Conservation (phyloP, 2,888 invertebrate species). For the Drosophila lacicola region DNA sequence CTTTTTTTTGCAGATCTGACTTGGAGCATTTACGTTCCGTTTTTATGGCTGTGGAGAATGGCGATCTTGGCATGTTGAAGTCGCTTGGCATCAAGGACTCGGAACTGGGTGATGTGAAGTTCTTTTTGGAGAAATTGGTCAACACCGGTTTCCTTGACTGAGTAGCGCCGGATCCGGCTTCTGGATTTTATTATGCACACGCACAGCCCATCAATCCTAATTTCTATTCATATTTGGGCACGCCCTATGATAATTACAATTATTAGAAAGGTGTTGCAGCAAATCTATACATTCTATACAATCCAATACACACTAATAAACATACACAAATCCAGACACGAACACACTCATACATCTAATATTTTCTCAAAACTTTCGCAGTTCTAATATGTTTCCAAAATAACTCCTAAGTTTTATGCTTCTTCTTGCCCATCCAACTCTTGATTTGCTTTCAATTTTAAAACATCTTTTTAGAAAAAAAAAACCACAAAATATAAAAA, state of each 20-base stretch:
- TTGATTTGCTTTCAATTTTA: conserved; percentile 20
- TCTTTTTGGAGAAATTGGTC: conserved; percentile 97
- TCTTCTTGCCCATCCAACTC: conserved; percentile 7
- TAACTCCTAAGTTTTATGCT: conserved; percentile 24
- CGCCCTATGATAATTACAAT: conserved; percentile 86
- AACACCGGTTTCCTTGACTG: conserved; percentile 98
- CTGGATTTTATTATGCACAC: conserved; percentile 89
- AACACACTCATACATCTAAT: conserved; percentile 31
- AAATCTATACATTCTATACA: conserved; percentile 18
- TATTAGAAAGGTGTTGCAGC: conserved; percentile 67
- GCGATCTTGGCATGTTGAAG: conserved; percentile 96
- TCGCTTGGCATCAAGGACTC: conserved; percentile 97
- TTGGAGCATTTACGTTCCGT: conserved; percentile 96
- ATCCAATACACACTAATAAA: conserved; percentile 4
- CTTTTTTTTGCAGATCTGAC: conserved; percentile 89
- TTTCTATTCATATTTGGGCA: conserved; percentile 89
- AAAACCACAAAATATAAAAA: conserved; percentile 20
- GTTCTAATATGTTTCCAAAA: conserved; percentile 35
- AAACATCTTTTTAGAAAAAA: conserved; percentile 30
- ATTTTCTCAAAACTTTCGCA: conserved; percentile 75
- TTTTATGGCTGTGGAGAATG: conserved; percentile 98
- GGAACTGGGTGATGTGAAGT: conserved; percentile 97
- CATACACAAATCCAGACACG: conserved; percentile 23
- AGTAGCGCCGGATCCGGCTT: conserved; percentile 90
- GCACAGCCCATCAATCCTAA: conserved; percentile 89